phyloP scores from a whole-genome alignment of 2,888 invertebrate species.

The Nipponacmea schrenckii region DNA sequence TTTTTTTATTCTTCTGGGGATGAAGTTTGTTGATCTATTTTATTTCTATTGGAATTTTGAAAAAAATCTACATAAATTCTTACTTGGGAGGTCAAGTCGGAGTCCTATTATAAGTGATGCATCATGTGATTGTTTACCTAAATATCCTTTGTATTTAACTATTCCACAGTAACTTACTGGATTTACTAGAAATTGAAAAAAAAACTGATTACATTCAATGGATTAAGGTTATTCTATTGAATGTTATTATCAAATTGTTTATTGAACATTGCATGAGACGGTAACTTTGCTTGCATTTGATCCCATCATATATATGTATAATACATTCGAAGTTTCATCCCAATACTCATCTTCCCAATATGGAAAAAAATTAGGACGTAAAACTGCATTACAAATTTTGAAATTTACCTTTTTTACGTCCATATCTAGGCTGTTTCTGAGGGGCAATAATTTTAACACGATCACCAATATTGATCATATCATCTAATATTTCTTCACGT shows the following conservation, averaged over 20 bases:
- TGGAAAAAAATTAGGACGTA: too few species aligned
- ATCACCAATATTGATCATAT: conserved; percentile 51
- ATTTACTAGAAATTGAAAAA: conserved; percentile 39
- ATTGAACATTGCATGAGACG: too few species aligned
- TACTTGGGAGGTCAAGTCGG: conserved; percentile 55
- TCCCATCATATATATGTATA: too few species aligned
- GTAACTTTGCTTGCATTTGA: too few species aligned
- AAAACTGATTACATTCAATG: too few species aligned
- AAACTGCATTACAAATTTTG: too few species aligned
- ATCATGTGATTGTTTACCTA: conserved; percentile 48
- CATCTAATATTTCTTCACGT: conserved; percentile 42
- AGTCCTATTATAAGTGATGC: conserved; percentile 50
- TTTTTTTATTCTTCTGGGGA: too few species aligned
- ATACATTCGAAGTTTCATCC: too few species aligned
- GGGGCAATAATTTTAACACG: conserved; percentile 47
- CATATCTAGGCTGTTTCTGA: conserved; percentile 55
- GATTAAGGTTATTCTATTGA: too few species aligned
- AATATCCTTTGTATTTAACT: conserved; percentile 51
- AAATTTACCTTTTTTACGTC: conserved; percentile 48
- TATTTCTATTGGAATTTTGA: background rate
- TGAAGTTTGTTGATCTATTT: too few species aligned
- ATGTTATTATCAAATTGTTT: too few species aligned
- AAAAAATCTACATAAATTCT: conserved; percentile 1
- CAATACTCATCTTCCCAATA: too few species aligned
- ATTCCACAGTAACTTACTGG: conserved; percentile 53